These are phyloP conservation scores for Fratercula arctica DNA, from an alignment of 2,797 vertebrate species.

Conservation along the genomic window DNA sequence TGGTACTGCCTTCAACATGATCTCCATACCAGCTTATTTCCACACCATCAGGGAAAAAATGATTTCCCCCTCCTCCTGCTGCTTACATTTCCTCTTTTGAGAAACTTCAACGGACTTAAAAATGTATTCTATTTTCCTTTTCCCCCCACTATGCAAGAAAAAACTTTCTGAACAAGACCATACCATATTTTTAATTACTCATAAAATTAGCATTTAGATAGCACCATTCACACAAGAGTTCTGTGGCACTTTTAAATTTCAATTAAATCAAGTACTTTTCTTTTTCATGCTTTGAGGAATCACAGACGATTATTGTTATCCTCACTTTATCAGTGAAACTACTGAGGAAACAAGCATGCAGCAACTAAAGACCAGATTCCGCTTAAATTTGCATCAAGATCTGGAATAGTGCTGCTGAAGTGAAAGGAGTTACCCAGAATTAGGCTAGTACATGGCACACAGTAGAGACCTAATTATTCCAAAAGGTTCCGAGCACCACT, in stretches of 20 bases:
- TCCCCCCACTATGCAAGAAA: background rate
- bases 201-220: conserved; percentile 1
- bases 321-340: background rate
- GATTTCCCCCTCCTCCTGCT: background rate
- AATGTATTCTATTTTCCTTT: background rate
- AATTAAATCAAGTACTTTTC: background rate
- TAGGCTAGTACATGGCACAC: background rate
- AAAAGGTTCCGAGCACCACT: background rate
- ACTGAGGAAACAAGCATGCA: background rate
- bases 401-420: background rate
- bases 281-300: background rate
- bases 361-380: background rate
- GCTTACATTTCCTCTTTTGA: background rate
- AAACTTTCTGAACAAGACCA: background rate
- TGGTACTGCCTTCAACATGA: background rate
- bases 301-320: background rate
- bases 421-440: background rate
- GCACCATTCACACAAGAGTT: background rate
- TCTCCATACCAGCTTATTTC: background rate
- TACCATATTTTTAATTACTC: background rate
- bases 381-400: background rate
- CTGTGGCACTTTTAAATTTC: background rate
- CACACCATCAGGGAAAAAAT: background rate
- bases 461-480: background rate
- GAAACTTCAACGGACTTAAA: background rate